A percentile compares a stretch with the other conserved stretches of the same genome.
Evolutionary conservation across 2,888 invertebrate species (phyloP).

Genomic region (Archaeoteleia sp.): DNA sequence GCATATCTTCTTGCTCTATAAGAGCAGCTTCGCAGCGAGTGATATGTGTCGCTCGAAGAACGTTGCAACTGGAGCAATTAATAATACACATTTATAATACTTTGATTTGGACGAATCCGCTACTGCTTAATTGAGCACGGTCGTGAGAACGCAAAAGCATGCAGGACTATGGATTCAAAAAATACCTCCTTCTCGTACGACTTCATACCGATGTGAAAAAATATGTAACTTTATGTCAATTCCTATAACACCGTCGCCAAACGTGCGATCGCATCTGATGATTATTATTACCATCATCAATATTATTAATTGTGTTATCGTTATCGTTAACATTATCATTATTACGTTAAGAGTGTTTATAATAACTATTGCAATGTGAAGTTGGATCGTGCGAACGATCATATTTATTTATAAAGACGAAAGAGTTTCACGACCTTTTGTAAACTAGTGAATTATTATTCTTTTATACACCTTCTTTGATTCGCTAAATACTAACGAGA

Average conservation of each 20-base stretch:
- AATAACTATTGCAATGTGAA: conserved; percentile 29
- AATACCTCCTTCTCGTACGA: conserved; percentile 21
- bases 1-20: conserved; percentile 56
- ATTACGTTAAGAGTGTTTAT: too few species aligned
- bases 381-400: conserved; percentile 43
- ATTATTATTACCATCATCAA: conserved; percentile 26
- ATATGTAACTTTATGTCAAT: conserved; percentile 65
- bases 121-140: conserved; percentile 60
- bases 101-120: conserved; percentile 56
- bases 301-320: conserved; percentile 41
- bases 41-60: conserved; percentile 21
- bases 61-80: conserved; percentile 52
- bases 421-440: conserved; percentile 8
- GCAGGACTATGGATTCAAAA: conserved; percentile 20
- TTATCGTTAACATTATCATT: conserved; percentile 28
- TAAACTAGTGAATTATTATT: neutral
- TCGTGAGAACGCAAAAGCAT: conserved; percentile 50
- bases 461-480: too few species aligned
- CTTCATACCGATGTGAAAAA: conserved; percentile 61
- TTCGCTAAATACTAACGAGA: too few species aligned
- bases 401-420: conserved; percentile 11
- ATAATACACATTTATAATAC: conserved; percentile 66
- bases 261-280: conserved; percentile 34
- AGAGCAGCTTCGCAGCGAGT: conserved; percentile 55
- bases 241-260: conserved; percentile 49